A percentile compares a stretch with the other conserved stretches of the same genome.
Evolutionary conservation across 2,888 invertebrate genomes (phyloP).

Genomic region (Metacarcinus magister): DNA sequence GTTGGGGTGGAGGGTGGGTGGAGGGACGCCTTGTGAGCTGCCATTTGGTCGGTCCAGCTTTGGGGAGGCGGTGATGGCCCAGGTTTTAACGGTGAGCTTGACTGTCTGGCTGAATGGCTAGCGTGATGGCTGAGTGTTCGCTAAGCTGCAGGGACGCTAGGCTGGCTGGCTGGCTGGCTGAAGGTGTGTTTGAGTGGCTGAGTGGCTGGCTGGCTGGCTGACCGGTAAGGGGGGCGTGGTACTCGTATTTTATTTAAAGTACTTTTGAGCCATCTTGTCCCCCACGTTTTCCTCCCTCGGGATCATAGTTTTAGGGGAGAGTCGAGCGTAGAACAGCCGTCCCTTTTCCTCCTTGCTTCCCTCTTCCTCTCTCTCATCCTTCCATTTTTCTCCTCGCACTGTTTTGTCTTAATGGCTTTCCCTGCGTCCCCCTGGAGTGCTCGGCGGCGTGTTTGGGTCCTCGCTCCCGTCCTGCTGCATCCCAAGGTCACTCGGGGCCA

Average conservation of each 20-base stretch:
- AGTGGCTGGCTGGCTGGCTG: slow-evolving; percentile 9
- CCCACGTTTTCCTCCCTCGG: neutral
- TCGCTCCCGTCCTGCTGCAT: neutral
- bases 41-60: slow-evolving; percentile 57
- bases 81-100: slow-evolving; percentile 67
- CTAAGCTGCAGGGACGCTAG: neutral
- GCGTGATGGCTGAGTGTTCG: neutral
- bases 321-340: slow-evolving; percentile 31
- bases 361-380: neutral
- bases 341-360: neutral
- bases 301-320: neutral
- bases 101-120: slow-evolving; percentile 41
- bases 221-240: neutral
- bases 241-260: slow-evolving; percentile 55
- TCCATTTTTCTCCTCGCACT: neutral
- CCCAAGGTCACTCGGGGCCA: slow-evolving; percentile 15
- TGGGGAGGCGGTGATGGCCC: neutral
- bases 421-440: neutral
- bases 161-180: neutral
- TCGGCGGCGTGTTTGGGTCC: neutral
- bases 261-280: slow-evolving; percentile 11
- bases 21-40: neutral
- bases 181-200: neutral
- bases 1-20: neutral
- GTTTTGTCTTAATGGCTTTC: slow-evolving; percentile 14